Base-by-base conservation (phyloP, 35 echinoderm and acorn worm genomes). In the Strongylocentrotus purpuratus region DNA sequence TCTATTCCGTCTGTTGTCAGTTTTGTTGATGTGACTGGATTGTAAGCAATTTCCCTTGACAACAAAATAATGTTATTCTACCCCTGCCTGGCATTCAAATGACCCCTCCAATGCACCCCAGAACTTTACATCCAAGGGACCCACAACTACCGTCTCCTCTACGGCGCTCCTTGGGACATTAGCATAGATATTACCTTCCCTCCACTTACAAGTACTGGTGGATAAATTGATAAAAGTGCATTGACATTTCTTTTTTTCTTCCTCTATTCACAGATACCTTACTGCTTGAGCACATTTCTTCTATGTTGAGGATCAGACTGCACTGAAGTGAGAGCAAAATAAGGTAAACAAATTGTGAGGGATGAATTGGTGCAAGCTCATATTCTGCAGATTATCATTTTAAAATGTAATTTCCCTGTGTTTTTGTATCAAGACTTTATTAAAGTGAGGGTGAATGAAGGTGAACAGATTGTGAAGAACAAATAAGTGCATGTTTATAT, bases 321-420 rank as follows among this genome's bases (percentile, higher is more conserved):
- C 65, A 78, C 7, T n/a, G 65, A 28, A 78, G 65, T 7, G 65
- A 28, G 65, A 78, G 65, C 20, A 28, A 18, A 78, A 28, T 78
- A 78, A 78, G 65, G 65, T 78, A 78, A 78, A 78, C 65, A 78
- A n/a, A 78, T 78, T 78, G 65, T n/a, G 65, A 78, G 65, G 15
- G 20, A 78, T 78, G 11, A 78, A 78, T 8, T n/a, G 11, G 50
- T 55, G 50, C 50, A 55, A 14, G 50, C 50, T 55, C 50, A 55
- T 55, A 55, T 11, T 55, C 10, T 55, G 50, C 50, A 41, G 3
- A 41, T 41, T 41, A 3, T 41, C 35, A 41, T 41, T 41, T 41
- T 41, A 41, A 41, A 41, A 41, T 41, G 0, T 41, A 41, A 1
- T 41, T 41, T 3, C 35, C 35, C 35, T 41, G 35, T 18, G 20